phyloP scores from a whole-genome alignment of 2,888 invertebrate species.

The Charanyca ferruginea region DNA sequence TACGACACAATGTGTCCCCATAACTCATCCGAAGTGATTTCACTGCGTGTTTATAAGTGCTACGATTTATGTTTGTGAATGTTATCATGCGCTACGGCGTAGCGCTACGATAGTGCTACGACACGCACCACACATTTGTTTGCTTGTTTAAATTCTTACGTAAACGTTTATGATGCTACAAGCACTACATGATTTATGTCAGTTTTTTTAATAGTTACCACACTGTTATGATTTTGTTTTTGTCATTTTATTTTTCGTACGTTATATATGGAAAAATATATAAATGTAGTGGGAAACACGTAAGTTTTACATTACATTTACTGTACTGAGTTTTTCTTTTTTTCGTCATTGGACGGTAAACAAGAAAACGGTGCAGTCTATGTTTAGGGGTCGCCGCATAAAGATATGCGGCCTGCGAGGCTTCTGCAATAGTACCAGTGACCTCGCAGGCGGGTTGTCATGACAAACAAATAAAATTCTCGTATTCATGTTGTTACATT shows the following conservation, averaged over 20 bases:
- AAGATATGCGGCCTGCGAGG: no score
- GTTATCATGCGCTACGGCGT: constrained; percentile 58
- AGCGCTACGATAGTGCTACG: constrained; percentile 60
- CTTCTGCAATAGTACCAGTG: no score
- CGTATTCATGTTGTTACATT: no score
- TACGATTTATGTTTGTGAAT: constrained; percentile 56
- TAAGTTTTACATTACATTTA: no score
- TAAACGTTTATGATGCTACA: constrained; percentile 35
- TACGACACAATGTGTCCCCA: constrained; percentile 27
- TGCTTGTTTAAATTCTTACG: constrained; percentile 42
- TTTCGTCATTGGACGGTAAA: no score
- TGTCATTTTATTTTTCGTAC: not conserved
- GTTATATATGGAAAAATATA: no score
- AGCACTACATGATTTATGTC: constrained; percentile 38
- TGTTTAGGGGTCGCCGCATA: no score
- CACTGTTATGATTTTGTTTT: not conserved
- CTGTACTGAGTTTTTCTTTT: no score
- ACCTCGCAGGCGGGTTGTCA: no score
- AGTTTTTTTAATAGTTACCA: constrained; percentile 2
- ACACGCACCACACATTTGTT: constrained; percentile 53
- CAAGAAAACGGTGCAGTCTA: no score
- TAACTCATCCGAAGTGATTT: constrained; percentile 52
- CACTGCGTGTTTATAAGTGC: constrained; percentile 62
- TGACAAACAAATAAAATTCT: no score
- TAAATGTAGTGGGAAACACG: no score